A percentile compares a stretch with the other conserved stretches of the same genome.
Evolutionary conservation across 2,888 invertebrate genomes (phyloP).

Genomic region (Agrochola lota): DNA sequence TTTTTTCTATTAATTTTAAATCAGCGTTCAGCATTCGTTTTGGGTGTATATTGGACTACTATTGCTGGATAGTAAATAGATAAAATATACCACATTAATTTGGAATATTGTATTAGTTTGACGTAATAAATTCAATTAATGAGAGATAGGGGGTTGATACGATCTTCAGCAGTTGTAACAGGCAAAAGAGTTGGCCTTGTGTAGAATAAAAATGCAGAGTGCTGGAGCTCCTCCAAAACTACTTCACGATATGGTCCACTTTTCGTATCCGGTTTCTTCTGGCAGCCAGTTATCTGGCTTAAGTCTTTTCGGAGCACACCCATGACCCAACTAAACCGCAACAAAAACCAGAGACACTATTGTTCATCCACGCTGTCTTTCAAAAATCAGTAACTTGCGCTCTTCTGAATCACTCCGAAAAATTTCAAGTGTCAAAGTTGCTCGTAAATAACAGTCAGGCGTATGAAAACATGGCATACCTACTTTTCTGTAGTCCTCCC

Average conservation of each 20-base stretch:
- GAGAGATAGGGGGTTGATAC: too few relatives aligned
- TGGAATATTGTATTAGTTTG: not conserved
- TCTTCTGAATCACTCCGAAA: not conserved
- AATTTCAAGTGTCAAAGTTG: not conserved
- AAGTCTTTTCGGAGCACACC: not conserved
- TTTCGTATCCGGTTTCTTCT: not conserved
- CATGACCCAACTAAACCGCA: not conserved
- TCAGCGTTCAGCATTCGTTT: too few relatives aligned
- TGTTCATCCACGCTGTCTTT: not conserved
- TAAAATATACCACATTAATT: not conserved
- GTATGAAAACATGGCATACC: too few relatives aligned
- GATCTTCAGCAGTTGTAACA: too few relatives aligned
- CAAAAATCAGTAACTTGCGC: not conserved
- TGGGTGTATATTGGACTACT: not conserved
- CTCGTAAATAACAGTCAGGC: not conserved
- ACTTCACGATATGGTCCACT: not conserved
- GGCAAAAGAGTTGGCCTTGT: too few relatives aligned
- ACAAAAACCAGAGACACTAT: not conserved
- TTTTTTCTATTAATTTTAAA: too few relatives aligned
- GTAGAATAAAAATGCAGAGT: not conserved
- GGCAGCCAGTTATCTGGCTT: not conserved
- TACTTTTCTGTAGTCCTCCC: not conserved
- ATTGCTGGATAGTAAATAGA: not conserved
- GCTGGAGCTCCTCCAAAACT: not conserved
- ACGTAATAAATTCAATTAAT: not conserved